Evolutionary conservation across 2,113 vertebrate genomes (phyloP).

Genomic region (Platycercus adscitus): DNA sequence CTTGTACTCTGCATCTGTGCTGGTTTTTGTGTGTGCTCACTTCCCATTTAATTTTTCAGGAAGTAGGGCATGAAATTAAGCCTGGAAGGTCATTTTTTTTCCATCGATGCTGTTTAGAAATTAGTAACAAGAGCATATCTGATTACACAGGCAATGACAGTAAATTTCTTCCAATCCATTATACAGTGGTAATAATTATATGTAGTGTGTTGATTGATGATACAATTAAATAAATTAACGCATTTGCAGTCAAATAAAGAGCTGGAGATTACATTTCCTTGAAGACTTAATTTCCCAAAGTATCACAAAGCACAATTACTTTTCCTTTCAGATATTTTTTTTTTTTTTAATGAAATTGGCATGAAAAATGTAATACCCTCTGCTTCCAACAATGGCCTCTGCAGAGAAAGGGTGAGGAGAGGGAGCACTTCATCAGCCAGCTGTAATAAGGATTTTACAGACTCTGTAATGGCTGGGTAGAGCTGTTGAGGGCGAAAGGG

Average conservation of each 20-base stretch:
- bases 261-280: constrained; percentile 58
- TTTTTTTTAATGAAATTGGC: constrained; percentile 15
- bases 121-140: constrained; percentile 34
- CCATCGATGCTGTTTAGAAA: constrained; percentile 8
- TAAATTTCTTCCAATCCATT: constrained; percentile 40
- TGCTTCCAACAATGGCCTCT: background rate
- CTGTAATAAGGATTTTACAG: background rate
- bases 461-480: background rate
- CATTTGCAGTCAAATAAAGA: constrained; percentile 50
- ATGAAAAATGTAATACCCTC: constrained; percentile 17
- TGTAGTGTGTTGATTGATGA: constrained; percentile 45
- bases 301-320: constrained; percentile 48
- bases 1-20: background rate
- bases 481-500: background rate
- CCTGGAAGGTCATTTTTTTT: constrained; percentile 39
- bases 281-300: constrained; percentile 64
- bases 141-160: constrained; percentile 25
- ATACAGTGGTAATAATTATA: constrained; percentile 11
- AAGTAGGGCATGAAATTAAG: constrained; percentile 60
- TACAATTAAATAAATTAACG: constrained; percentile 60
- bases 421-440: background rate
- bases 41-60: constrained; percentile 45
- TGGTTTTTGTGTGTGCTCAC: background rate
- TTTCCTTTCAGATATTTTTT: constrained; percentile 43
- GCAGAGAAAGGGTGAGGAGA: background rate